Base-by-base conservation (phyloP, 2,797 vertebrate genomes). In the Lophotriccus pileatus region DNA sequence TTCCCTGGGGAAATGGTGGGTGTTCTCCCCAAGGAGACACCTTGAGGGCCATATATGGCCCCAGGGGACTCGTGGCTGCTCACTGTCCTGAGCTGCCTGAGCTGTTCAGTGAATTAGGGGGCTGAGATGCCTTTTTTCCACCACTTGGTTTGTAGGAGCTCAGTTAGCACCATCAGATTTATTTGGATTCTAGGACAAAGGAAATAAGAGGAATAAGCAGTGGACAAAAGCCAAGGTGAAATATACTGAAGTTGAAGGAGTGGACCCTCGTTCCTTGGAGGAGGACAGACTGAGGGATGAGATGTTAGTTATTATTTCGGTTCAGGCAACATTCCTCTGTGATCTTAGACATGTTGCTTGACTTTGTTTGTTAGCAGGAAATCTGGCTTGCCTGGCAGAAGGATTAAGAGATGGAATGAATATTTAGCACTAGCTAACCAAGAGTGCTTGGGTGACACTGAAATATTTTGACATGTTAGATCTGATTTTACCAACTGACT, bases 381-480 rank as follows among this genome's bases (percentile, higher is more conserved):
- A 87, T 84, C 46, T 89, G 79, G 18, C 56, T 68, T 87, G 56
- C 82, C 58, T 92, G 58, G 77, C 68, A 67, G 90, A 73, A 87
- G 80, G 74, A 79, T 78, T 74, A 91, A 86, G 91, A 93, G 59
- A 66, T 32, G 72, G 72, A 87, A 83, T 1, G 15, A 87, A 72
- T 95, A 91, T 91, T 91, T 93, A 95, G 59, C 77, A 62, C 77
- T 89, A 95, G 90, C 73, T 92, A 94, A 90, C 75, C 88, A 73
- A 74, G 70, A 91, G 39, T 94, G 78, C 89, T 95, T 92, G 68
- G 69, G 89, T 94, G 93, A 93, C 93, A 56, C 23, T 70, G 90
- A 95, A 93, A 91, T 94, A 94, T 91, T 95, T 97, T 97, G 95
- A 93, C 88, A 59, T 92, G 37, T 37, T 86, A 78, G 18, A 73